Evolutionary conservation across 2,888 invertebrate genomes (phyloP).

Genomic region (Cantharis lateralis): DNA sequence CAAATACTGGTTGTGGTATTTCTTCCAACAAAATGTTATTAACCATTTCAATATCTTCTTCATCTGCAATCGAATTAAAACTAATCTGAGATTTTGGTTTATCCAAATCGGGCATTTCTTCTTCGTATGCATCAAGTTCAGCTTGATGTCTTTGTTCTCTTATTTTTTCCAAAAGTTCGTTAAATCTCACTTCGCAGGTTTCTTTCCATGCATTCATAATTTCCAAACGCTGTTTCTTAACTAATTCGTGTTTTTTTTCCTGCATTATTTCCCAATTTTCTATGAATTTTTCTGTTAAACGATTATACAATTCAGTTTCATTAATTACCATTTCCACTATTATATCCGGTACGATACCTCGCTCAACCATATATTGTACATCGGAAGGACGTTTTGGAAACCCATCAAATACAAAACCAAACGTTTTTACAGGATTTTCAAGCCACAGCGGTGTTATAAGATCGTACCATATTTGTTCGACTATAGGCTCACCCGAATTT

Average conservation of each 20-base stretch:
- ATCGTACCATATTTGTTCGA: conserved; percentile 55
- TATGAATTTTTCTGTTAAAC: conserved; percentile 39
- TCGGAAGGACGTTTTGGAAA: conserved; percentile 65
- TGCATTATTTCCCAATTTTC: conserved; percentile 52
- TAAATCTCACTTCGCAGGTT: conserved; percentile 38
- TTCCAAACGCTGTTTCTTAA: conserved; percentile 33
- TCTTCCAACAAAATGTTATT: conserved; percentile 48
- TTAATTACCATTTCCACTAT: conserved; percentile 59
- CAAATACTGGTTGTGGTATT: conserved; percentile 59
- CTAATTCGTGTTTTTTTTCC: conserved; percentile 46
- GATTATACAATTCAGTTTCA: conserved; percentile 36
- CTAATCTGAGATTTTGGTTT: conserved; percentile 43
- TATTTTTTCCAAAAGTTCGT: conserved; percentile 45
- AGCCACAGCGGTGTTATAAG: conserved; percentile 56
- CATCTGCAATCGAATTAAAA: conserved; percentile 58
- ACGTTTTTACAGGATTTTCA: conserved; percentile 56
- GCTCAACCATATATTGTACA: conserved; percentile 58
- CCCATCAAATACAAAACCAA: conserved; percentile 65
- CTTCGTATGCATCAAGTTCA: conserved; percentile 28
- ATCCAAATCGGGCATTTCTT: conserved; percentile 33
- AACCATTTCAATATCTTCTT: conserved; percentile 57
- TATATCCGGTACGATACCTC: conserved; percentile 63
- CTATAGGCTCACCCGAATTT: conserved; percentile 57
- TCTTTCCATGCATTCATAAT: conserved; percentile 42
- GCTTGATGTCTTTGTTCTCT: conserved; percentile 44